Evolutionary conservation across 2,113 vertebrate genomes (phyloP), one percentile per base, ranked within the genome.

Genomic region (Anthoscopus minutus): DNA sequence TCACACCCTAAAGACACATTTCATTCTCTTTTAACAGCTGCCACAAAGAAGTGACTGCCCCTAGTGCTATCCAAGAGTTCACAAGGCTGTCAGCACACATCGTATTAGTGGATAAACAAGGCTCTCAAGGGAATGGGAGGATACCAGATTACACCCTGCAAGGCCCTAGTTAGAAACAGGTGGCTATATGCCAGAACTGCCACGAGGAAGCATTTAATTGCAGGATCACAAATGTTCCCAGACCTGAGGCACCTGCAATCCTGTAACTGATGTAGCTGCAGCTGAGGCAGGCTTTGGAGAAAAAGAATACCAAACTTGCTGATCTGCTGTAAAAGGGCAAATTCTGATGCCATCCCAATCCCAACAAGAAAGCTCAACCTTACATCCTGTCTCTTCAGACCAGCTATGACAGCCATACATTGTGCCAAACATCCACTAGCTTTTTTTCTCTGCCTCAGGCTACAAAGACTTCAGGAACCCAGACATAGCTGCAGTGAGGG

Each of bases 161-260:
- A 95, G 57, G 81, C 58, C 30, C 45, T 48, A 91, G 72, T 91
- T 92, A 87, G 84, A 86, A 92, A 94, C 71, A 92, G n/a, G 69
- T 66, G 88, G 95, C 88, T 72, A 64, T n/a, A 14, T 94, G 92
- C 88, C 85, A 89, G 50, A 82, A 54, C 8, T 23, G 72, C 40
- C 30, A 69, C 3, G 4, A 89, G 56, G 61, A 94, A 76, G n/a
- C 57, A 60, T 31, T 91, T 60, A 79, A 79, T 4, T 62, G 69
- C 73, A 81, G 20, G 22, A 87, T 28, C 44, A 70, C 30, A 42
- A 19, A 69, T 10, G 6, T 23, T 82, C 19, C 51, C 70, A 82
- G 65, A 69, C 12, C 35, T 69, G 54, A 89, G 10, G 15, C 42
- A 81, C 30, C 44, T 48, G 30, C 78, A 64, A 40, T 71, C 47